Percentiles rank a stretch among this genome's conserved stretches.
phyloP scores from a whole-genome alignment of 2,113 vertebrate genomes.

The Pseudorectes ferrugineus region DNA sequence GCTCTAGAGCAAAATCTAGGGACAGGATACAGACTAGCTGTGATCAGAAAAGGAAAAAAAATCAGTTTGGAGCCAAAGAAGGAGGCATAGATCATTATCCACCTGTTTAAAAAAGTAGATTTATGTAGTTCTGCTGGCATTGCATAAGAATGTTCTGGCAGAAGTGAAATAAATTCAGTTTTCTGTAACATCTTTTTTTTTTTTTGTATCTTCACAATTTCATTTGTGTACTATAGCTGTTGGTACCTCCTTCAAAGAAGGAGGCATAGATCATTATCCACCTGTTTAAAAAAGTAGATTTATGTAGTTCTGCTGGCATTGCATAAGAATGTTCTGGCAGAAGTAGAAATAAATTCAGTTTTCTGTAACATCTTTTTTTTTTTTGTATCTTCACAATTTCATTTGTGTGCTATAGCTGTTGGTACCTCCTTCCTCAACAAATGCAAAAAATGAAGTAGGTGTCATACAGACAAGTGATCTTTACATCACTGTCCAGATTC shows the following conservation, averaged over 20 bases:
- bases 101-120: neutral
- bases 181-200: neutral
- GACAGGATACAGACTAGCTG: neutral
- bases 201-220: neutral
- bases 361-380: neutral
- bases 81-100: neutral
- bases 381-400: neutral
- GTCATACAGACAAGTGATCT: neutral
- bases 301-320: accelerated
- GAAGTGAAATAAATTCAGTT: neutral
- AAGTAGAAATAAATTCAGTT: neutral
- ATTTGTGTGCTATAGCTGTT: neutral
- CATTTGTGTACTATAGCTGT: neutral
- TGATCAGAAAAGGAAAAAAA: neutral
- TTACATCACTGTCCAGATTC: neutral
- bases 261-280: neutral
- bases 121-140: accelerated
- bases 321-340: neutral
- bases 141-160: neutral
- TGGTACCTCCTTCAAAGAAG: neutral
- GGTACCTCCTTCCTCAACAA: neutral
- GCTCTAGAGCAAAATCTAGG: neutral
- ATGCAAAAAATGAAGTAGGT: neutral
- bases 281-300: neutral
- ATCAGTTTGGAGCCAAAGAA: neutral